A percentile compares a stretch with the other conserved stretches of the same genome.
These are phyloP conservation scores for Protosalanx chinensis DNA, from an alignment of 2,797 vertebrate genomes.

Conservation along the genomic window DNA sequence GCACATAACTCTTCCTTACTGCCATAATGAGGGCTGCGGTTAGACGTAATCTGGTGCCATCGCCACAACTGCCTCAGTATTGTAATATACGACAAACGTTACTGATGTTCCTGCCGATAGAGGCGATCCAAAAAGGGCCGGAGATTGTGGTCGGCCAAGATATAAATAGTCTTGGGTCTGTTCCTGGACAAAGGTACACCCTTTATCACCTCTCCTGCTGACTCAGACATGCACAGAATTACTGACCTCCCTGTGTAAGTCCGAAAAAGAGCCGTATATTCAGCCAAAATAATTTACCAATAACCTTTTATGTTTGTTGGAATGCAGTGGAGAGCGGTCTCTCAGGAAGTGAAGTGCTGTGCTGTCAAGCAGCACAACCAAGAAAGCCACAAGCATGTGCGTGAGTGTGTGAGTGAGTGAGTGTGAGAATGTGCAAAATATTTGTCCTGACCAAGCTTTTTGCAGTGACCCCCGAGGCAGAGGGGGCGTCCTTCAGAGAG, in stretches of 20 bases:
- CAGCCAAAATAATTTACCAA: neutral
- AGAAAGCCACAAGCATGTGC: neutral
- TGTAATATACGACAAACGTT: neutral
- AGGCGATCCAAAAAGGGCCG: neutral
- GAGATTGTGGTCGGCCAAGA: conserved; percentile 1
- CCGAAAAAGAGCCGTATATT: conserved; percentile 7
- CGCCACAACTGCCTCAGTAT: neutral
- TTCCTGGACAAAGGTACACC: conserved; percentile 8
- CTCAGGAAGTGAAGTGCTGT: too few species aligned
- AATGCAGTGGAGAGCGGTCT: too few species aligned
- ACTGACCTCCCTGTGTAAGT: neutral
- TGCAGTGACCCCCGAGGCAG: conserved; percentile 4
- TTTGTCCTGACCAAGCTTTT: conserved; percentile 22
- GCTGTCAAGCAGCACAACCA: neutral
- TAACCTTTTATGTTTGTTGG: conserved; percentile 30
- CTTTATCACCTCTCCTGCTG: conserved; percentile 29
- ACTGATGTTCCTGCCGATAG: neutral
- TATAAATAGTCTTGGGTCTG: neutral
- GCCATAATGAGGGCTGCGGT: neutral
- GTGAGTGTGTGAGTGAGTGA: conserved; percentile 10
- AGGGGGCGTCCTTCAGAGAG: neutral
- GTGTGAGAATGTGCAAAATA: conserved; percentile 2
- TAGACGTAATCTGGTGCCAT: neutral
- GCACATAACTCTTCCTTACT: conserved; percentile 1
- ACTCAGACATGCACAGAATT: conserved; percentile 5